Base-by-base conservation (phyloP, 23 tunicate genomes). In the Clavelina lepadiformis region DNA sequence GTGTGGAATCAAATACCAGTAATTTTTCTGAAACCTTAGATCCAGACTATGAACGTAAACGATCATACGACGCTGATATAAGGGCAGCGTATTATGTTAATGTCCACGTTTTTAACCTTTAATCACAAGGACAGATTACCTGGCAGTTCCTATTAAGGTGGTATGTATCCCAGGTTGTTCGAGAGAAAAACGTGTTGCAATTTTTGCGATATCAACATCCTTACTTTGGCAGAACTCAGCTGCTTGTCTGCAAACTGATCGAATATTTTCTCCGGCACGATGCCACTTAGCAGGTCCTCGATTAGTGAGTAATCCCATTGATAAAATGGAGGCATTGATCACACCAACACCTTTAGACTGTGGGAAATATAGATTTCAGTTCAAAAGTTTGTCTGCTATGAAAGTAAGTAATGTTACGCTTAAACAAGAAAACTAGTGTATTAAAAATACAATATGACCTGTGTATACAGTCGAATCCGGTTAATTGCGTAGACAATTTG, bases 281-380 rank as follows among this genome's bases (percentile, higher is more conserved):
- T 91, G 98, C 98, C 98, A 91, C 4, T 68, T 26, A 8, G 78
- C 37, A 8, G 98, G 85, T 1, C 98, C 98, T 18, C 77, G 58
- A 5, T 73, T 54, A 32, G 92, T 70, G 0, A 91, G 72, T 8
- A 91, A 58, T 1, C 98, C 98, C 98, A 91, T 91, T 0, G 91
- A 86, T 31, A 91, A 25, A 18, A 75, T 71, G 20, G 92, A 83
- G 5, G 79, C 98, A 63, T 91, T 91, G 35, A 91, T 83, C 3
- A 91, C 72, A 1, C 92, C 98, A 23, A 91, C 38, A 8, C 91
- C 98, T 61, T 53, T 60, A 31, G 50, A 31, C 86, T 79, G 46
- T 36, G 30, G 22, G 3, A 71, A 56, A 68, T 38, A 65, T n/a
- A n/a, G n/a, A n/a, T n/a, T n/a, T n/a, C n/a, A n/a, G 27, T 66